Percentiles rank a stretch among this genome's conserved stretches.
Conservation (phyloP, 1,140 invertebrate species). For the Drosophila pachea region DNA sequence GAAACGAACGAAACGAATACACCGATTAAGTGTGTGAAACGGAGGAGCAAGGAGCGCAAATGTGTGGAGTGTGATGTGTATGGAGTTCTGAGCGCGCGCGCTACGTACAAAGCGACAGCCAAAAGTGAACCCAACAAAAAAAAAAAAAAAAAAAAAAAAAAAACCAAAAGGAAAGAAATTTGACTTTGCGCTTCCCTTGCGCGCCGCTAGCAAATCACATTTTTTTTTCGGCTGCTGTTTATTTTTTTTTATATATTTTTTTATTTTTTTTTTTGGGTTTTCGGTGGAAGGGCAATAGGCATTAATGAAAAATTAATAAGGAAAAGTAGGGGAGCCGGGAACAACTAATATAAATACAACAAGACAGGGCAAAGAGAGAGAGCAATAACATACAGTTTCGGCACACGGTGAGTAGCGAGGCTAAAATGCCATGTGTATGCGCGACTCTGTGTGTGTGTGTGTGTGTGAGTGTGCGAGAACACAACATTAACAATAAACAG, state of each 20-base stretch:
- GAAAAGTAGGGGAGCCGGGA: slow-evolving; percentile 9
- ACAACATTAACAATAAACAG: slow-evolving; percentile 67
- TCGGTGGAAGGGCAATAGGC: slow-evolving; percentile 42
- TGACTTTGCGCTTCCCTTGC: slow-evolving; percentile 36
- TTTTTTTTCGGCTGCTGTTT: slow-evolving; percentile 39
- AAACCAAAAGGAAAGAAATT: slow-evolving; percentile 6
- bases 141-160: too few relatives aligned
- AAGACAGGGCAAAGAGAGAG: slow-evolving; percentile 14
- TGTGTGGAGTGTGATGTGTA: slow-evolving; percentile 22
- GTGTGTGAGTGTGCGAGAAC: slow-evolving; percentile 30
- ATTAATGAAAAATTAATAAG: slow-evolving; percentile 49
- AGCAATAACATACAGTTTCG: slow-evolving; percentile 33
- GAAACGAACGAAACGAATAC: slow-evolving; percentile 28
- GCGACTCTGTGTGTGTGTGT: slow-evolving; percentile 17
- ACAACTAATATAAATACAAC: not conserved
- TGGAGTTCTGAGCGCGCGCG: slow-evolving; percentile 28
- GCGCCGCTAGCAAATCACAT: slow-evolving; percentile 22
- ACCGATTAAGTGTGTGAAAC: slow-evolving; percentile 16
- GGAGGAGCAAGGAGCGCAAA: slow-evolving; percentile 27
- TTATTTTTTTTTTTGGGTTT: slow-evolving; percentile 31
- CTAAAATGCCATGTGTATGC: slow-evolving; percentile 19
- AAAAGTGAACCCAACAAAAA: slow-evolving; percentile 9
- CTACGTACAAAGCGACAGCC: slow-evolving; percentile 26
- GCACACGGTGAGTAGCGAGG: slow-evolving; percentile 43
- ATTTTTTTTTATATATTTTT: slow-evolving; percentile 12